Conservation (phyloP, 2,888 invertebrate genomes). For the Ennomos erosarius region DNA sequence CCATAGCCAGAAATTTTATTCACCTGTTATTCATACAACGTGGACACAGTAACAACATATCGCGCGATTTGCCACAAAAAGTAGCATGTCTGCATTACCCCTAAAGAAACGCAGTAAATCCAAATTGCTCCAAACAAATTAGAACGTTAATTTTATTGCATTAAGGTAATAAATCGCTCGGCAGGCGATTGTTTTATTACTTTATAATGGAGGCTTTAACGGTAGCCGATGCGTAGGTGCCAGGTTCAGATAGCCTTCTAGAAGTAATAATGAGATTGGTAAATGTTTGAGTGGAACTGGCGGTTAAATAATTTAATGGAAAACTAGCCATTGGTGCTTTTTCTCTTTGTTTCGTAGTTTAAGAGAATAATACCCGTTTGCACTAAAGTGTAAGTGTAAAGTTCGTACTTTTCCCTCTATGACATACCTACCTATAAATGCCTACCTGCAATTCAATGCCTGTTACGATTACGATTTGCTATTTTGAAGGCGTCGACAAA, state of each 20-base stretch:
- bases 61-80: constrained; percentile 34
- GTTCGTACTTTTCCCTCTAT: too few species aligned
- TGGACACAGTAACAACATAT: constrained; percentile 18
- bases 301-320: constrained; percentile 14
- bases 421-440: too few species aligned
- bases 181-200: constrained; percentile 70
- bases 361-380: too few species aligned
- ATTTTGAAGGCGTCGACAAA: too few species aligned
- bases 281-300: constrained; percentile 19
- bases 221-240: constrained; percentile 59
- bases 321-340: too few species aligned
- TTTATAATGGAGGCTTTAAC: constrained; percentile 69
- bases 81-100: constrained; percentile 23
- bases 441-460: too few species aligned
- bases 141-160: constrained; percentile 78
- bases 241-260: constrained; percentile 50
- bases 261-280: constrained; percentile 41
- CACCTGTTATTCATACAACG: constrained; percentile 12
- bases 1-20: neutral
- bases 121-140: constrained; percentile 75
- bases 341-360: too few species aligned
- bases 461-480: too few species aligned
- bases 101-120: constrained; percentile 68
- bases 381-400: too few species aligned
- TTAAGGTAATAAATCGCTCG: constrained; percentile 74